phyloP scores from a whole-genome alignment of 2,113 vertebrate genomes.

The Eretmochelys imbricata region DNA sequence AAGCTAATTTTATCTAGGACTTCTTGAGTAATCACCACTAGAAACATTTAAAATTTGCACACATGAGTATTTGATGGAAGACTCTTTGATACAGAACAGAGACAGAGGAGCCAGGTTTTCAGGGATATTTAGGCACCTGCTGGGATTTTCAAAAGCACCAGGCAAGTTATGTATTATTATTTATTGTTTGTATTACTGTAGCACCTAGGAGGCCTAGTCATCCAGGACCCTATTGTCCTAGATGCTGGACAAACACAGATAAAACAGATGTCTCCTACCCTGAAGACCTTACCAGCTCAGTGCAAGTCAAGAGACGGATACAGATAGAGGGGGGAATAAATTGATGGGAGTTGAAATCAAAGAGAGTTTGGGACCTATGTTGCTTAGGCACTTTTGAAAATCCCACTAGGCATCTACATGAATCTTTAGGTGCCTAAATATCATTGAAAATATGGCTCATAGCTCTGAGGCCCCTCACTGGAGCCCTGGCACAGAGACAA shows the following conservation, averaged over 20 bases:
- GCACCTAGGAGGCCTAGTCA: too few relatives aligned
- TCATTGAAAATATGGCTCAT: neutral
- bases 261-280: too few relatives aligned
- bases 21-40: neutral
- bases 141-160: neutral
- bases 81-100: neutral
- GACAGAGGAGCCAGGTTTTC: neutral
- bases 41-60: neutral
- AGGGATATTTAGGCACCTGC: neutral
- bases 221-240: too few relatives aligned
- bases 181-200: too few relatives aligned
- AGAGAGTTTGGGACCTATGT: neutral
- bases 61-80: neutral
- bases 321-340: neutral
- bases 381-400: neutral
- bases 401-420: neutral
- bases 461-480: fast-evolving
- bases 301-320: neutral
- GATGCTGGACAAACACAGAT: too few relatives aligned
- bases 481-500: neutral
- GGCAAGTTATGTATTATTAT: neutral
- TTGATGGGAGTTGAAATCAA: neutral
- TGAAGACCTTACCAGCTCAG: too few relatives aligned
- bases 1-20: neutral
- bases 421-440: neutral